Conservation (phyloP, 2,888 invertebrate species). For the Auanema sp. region DNA sequence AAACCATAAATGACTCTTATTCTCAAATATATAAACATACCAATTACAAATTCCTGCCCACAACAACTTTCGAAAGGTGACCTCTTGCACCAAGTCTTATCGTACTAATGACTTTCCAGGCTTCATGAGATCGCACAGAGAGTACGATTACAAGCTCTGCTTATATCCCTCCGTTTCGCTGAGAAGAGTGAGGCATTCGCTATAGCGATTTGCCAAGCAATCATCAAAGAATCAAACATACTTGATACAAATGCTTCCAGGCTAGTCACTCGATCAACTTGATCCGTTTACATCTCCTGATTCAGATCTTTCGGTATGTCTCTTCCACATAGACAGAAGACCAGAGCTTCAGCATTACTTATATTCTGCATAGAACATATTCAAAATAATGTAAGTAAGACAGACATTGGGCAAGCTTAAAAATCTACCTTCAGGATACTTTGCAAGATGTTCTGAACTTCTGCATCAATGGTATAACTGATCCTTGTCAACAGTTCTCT, state of each 20-base stretch:
- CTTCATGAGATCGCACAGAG: slow-evolving; percentile 35
- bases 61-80: neutral
- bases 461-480: slow-evolving; percentile 39
- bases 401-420: neutral
- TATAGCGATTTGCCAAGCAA: neutral
- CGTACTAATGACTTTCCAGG: slow-evolving; percentile 8
- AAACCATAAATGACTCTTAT: slow-evolving; percentile 17
- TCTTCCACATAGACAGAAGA: slow-evolving; percentile 52
- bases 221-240: neutral
- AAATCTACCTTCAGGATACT: slow-evolving; percentile 10
- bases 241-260: no score
- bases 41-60: neutral
- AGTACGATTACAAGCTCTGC: slow-evolving; percentile 26
- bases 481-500: slow-evolving; percentile 55
- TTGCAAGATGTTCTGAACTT: slow-evolving; percentile 29
- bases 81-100: no score
- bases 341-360: slow-evolving; percentile 42
- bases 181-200: neutral
- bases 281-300: slow-evolving; percentile 8
- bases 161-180: neutral
- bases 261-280: no score
- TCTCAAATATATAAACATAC: slow-evolving; percentile 8
- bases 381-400: slow-evolving; percentile 17
- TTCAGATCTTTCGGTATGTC: slow-evolving; percentile 56
- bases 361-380: slow-evolving; percentile 20